phyloP scores from a whole-genome alignment of 2,797 vertebrate species.

The Oreochromis mossambicus region DNA sequence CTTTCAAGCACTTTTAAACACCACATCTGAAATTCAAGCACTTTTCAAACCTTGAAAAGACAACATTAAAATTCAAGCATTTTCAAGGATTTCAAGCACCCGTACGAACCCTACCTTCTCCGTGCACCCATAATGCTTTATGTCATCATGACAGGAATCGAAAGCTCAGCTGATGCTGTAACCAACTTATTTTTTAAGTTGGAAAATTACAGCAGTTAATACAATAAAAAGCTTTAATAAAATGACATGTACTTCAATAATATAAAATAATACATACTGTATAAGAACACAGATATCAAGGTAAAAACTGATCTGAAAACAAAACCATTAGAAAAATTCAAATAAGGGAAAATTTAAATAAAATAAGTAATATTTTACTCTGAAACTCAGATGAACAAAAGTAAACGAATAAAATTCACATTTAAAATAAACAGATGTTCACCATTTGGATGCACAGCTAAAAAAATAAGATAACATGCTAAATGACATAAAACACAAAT shows the following conservation, averaged over 20 bases:
- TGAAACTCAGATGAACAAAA: rapidly evolving
- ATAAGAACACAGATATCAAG: background rate
- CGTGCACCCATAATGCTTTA: background rate
- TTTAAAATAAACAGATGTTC: background rate
- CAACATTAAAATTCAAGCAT: background rate
- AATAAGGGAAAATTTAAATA: background rate
- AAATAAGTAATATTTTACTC: background rate
- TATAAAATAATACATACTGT: background rate
- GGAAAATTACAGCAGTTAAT: background rate
- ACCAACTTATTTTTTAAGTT: background rate
- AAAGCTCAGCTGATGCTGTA: background rate
- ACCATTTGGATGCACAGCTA: background rate
- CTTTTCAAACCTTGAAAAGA: background rate
- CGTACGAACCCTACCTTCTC: background rate
- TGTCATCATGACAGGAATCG: background rate
- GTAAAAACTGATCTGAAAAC: background rate
- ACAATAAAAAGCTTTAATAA: background rate
- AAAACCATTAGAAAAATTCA: rapidly evolving
- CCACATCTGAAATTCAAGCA: background rate
- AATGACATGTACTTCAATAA: background rate
- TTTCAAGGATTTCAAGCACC: background rate
- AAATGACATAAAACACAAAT: background rate
- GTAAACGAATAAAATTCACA: background rate
- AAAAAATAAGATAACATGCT: rapidly evolving
- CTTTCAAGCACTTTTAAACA: background rate